Evolutionary conservation across 2,113 vertebrate genomes (phyloP), one percentile per base, ranked within the genome.

Genomic region (Scatophagus argus): DNA sequence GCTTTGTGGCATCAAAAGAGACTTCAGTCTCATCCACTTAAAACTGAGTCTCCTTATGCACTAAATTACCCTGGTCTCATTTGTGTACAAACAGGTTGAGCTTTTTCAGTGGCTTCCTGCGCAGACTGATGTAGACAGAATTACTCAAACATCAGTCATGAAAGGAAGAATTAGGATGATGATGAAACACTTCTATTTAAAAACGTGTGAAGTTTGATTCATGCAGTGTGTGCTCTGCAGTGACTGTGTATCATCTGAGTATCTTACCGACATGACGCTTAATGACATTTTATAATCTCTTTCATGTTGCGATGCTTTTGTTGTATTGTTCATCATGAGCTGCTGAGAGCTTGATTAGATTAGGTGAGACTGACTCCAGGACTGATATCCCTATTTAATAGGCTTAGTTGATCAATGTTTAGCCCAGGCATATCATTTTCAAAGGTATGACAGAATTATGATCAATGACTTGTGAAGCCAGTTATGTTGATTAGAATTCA

Each of bases 321-420:
- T 81, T 86, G 63, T 67, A 66, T 65, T 81, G 75, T 85, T 87
- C 75, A 87, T 88, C 54, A 76, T 43, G 54, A 73, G 54, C 56
- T 65, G 84, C 46, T 54, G 64, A 31, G 51, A 73, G 39, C 58
- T 14, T 36, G 39, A 87, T 78, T 74, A 71, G 51, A 88, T 88
- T 79, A 73, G 52, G 63, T 80, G 75, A 66, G 52, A 81, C 60
- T 77, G 62, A 69, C 85, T 71, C 27, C 10, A 44, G 61, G 67
- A 44, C 63, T 52, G 67, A 81, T 79, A 78, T 79, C 34, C 59
- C 61, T 55, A 27, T 69, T 79, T 63, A 71, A 60, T 66, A 71
- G 62, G 81, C 46, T 55, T 64, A 55, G 66, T 17, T 79, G 62
- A 81, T 86, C 78, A 83, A 61, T 66, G 51, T 77, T 86, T 82